phyloP scores from a whole-genome alignment of 2,113 vertebrate genomes.

The Sarotherodon lohbergeri region DNA sequence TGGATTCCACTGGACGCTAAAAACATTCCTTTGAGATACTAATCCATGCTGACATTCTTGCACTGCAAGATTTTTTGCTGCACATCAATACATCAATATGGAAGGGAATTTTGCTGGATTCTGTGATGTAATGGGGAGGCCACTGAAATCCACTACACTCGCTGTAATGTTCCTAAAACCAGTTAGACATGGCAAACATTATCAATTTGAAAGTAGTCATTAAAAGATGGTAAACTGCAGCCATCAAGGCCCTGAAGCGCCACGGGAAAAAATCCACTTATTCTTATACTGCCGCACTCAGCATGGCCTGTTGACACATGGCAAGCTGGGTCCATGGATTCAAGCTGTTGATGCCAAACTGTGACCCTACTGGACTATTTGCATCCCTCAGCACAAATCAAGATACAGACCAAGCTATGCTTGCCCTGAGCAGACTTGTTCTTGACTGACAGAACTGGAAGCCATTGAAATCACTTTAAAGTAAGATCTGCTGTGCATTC shows the following conservation, averaged over 20 bases:
- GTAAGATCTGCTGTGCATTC: neutral
- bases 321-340: neutral
- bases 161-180: neutral
- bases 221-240: neutral
- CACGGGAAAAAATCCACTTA: neutral
- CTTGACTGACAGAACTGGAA: neutral
- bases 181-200: neutral
- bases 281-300: neutral
- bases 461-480: neutral
- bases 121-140: neutral
- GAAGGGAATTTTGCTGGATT: neutral
- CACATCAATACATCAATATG: neutral
- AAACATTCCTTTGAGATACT: neutral
- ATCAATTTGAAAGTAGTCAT: neutral
- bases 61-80: neutral
- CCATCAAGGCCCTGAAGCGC: neutral
- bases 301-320: neutral
- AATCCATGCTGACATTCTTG: neutral
- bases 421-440: neutral
- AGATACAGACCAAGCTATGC: neutral
- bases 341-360: neutral
- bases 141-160: neutral
- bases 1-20: neutral
- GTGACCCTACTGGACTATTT: neutral
- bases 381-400: neutral